A percentile compares a stretch with the other conserved stretches of the same genome.
Evolutionary conservation across 2,113 vertebrate genomes (phyloP).

Genomic region (Sialia sialis): DNA sequence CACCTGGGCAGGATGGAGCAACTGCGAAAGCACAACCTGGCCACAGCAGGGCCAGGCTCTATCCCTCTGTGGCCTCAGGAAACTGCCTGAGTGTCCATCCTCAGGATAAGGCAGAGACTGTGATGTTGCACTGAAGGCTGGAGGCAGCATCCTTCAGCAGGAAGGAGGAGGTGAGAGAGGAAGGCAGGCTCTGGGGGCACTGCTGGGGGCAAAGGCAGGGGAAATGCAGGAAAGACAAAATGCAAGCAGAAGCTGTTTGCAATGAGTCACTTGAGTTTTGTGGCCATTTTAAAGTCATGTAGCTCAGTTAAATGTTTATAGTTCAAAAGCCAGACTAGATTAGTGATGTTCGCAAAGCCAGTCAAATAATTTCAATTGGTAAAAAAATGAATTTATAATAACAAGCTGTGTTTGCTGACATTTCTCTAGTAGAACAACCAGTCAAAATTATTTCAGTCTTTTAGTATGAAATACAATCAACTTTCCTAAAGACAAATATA

Average conservation of each 20-base stretch:
- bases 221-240: not conserved
- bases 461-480: not conserved
- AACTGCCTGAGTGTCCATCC: not conserved
- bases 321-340: not conserved
- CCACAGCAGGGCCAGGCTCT: too few relatives aligned
- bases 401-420: not conserved
- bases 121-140: not conserved
- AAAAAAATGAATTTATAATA: not conserved
- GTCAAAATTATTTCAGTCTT: not conserved
- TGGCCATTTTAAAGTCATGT: not conserved
- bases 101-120: not conserved
- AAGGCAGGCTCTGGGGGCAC: not conserved
- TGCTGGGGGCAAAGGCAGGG: not conserved
- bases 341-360: not conserved
- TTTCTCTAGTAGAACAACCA: not conserved
- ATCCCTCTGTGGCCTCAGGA: accelerated
- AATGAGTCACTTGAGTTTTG: not conserved
- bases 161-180: not conserved
- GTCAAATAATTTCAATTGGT: not conserved
- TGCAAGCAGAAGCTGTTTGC: not conserved
- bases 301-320: not conserved
- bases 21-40: not conserved
- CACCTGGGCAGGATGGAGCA: not conserved
- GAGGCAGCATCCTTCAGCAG: not conserved
- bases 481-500: not conserved